Conservation (phyloP, 1,140 invertebrate species). For the Pogonus chalceus region DNA sequence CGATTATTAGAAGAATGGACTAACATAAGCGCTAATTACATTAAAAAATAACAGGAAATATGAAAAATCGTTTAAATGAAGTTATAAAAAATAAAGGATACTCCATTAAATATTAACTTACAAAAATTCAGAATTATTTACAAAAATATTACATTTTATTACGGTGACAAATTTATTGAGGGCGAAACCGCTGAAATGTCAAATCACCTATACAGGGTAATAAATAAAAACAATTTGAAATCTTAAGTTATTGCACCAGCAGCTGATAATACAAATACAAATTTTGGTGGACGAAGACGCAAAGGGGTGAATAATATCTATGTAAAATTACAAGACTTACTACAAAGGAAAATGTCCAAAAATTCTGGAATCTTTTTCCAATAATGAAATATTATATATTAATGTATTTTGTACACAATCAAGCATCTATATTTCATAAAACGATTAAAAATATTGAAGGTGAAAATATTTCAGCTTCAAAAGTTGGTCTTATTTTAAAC, state of each 20-base stretch:
- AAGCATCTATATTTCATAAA: not conserved
- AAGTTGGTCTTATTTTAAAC: not conserved
- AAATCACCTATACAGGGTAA: slow-evolving; percentile 5
- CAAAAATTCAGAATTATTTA: not conserved
- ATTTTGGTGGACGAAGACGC: slow-evolving; percentile 12
- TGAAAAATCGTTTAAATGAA: not conserved
- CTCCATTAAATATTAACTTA: not conserved
- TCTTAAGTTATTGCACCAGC: slow-evolving; percentile 13
- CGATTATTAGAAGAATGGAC: not conserved
- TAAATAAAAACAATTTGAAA: slow-evolving; percentile 14
- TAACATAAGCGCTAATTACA: not conserved
- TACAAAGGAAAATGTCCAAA: slow-evolving; percentile 9
- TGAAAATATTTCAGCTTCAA: not conserved
- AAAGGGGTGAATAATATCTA: slow-evolving; percentile 13
- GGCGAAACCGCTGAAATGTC: slow-evolving; percentile 6
- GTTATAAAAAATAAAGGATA: not conserved
- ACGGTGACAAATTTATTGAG: slow-evolving; percentile 11
- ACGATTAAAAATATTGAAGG: not conserved
- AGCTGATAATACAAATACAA: slow-evolving; percentile 12
- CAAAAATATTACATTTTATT: no score
- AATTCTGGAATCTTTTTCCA: not conserved
- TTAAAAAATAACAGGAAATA: not conserved
- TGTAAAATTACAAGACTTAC: slow-evolving; percentile 14
- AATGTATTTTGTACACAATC: not conserved
- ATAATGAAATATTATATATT: not conserved